Base-by-base conservation (phyloP, 2,113 vertebrate genomes). In the Eudyptes chrysolophus region DNA sequence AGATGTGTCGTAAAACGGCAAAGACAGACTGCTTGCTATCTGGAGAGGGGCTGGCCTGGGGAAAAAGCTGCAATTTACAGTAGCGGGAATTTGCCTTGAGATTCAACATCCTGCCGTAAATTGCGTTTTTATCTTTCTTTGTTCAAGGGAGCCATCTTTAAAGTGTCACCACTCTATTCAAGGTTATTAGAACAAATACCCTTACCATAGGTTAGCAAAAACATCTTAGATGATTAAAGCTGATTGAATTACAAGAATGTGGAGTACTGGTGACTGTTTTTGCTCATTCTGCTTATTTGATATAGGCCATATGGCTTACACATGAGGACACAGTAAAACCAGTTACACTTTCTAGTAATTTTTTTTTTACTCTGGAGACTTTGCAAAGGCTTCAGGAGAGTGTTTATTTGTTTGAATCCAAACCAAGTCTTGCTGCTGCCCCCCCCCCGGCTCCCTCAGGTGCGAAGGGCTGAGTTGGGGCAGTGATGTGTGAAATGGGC, bases 121-220 rank as follows among this genome's bases (percentile, higher is more conserved):
- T 96, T 87, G 71, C 0, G 0, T 42, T 93, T 95, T 96, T 95
- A 96, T 88, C 89, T 92, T 92, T 55, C 84, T 95, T 96, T 97
- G 95, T 94, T 97, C 77, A 32, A 10, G 62, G 62, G 89, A 93
- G 75, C 92, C 84, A 83, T 94, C 84, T 97, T 95, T 96, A 96
- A 96, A 95, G 89, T 93, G 89, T 94, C 91, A 87, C 89, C 36
- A 6, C 82, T 94, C 84, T 70, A 83, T 76, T 94, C 94, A 95
- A 95, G 96, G 95, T 97, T 97, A 94, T 92, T 94, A 95, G 95
- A 96, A 94, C 94, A 88, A 95, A 96, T 93, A 60, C 83, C 89
- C 71, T 95, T 42, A 40, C 82, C 4, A 13, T 14, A 74, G 68
- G 82, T 86, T 95, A 81, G 70, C 1, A 0, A 51, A 80, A 95